phyloP scores from a whole-genome alignment of 2,113 vertebrate genomes.

The Spizaetus ornatus region DNA sequence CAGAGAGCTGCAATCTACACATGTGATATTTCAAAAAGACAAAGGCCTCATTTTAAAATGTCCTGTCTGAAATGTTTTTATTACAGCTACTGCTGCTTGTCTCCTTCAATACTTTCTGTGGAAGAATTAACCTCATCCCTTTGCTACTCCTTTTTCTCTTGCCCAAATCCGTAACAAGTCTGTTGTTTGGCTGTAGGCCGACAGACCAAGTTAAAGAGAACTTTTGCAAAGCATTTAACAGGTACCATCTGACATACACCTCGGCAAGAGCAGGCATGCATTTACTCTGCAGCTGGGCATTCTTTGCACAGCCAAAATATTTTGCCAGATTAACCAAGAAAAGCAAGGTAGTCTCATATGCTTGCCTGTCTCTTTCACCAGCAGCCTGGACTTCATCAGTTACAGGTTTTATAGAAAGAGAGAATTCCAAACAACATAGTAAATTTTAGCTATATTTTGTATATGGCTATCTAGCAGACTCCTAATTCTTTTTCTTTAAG shows the following conservation, averaged over 20 bases:
- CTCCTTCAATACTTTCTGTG: not conserved
- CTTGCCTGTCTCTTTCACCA: not conserved
- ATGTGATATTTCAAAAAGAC: not conserved
- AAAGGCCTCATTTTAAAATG: not conserved
- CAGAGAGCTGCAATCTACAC: not conserved
- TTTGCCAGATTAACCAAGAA: not conserved
- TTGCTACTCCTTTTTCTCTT: not conserved
- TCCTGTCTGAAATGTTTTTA: not conserved
- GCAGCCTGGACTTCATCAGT: not conserved
- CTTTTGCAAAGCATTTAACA: not conserved
- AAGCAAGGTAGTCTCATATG: not conserved
- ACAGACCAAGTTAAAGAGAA: not conserved
- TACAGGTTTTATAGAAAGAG: not conserved
- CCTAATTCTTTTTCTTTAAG: not conserved
- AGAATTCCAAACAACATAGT: not conserved
- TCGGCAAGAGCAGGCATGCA: fast-evolving
- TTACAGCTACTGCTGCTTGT: not conserved
- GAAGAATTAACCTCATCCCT: not conserved
- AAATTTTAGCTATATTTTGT: not conserved
- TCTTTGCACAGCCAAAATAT: not conserved
- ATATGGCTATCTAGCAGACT: not conserved
- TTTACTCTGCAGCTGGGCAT: not conserved
- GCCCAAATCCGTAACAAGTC: not conserved
- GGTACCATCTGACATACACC: fast-evolving
- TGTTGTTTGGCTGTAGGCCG: not conserved